Base-by-base conservation (phyloP, 2,888 invertebrate genomes). In the Cheilosia impressa region DNA sequence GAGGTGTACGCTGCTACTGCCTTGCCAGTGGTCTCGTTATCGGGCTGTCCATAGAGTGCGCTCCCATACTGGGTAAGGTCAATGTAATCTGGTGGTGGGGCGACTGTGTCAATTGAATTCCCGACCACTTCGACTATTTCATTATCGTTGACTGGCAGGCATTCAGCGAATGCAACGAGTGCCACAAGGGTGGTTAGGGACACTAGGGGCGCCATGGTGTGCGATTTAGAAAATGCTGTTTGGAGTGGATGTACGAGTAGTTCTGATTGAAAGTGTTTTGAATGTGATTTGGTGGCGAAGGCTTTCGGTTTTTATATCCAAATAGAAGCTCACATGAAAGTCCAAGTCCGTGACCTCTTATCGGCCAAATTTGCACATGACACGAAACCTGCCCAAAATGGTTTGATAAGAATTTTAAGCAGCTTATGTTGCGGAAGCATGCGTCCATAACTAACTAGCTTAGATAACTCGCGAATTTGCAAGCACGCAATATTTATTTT, bases 31-130 rank as follows among this genome's bases (percentile, higher is more conserved):
- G 88, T 31, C 73, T 91, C 89, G 47, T 92, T 92, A 47, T 93
- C 94, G 0, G 95, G 95, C 4, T 89, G 80, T n/a, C 94, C 94
- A 89, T 92, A 95, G 6, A 94, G 92, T 38, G 93, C 92, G 0
- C 93, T 91, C 3, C 94, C 95, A 87, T 94, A 92, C 87, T 93
- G 92, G 2, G 94, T 93, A 63, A 95, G 89, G 89, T 95, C 94
- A 41, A 94, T 94, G 2, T 89, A 87, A 77, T 93, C 92, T 81
- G 65, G 19, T 27, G 47, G 34, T 17, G 43, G 31, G 2, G 53
- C 22, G n/a, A 52, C 38, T 22, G 9, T 62, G 57, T 66, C 84
- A 63, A 81, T 85, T 68, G 81, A 85, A 81, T 85, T 85, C n/a
- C 31, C 41, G 43, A 34, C 66, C 45, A 77, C 24, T 41, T 72